Conservation (phyloP, 2,888 invertebrate genomes). For the Thymelicus acteon region DNA sequence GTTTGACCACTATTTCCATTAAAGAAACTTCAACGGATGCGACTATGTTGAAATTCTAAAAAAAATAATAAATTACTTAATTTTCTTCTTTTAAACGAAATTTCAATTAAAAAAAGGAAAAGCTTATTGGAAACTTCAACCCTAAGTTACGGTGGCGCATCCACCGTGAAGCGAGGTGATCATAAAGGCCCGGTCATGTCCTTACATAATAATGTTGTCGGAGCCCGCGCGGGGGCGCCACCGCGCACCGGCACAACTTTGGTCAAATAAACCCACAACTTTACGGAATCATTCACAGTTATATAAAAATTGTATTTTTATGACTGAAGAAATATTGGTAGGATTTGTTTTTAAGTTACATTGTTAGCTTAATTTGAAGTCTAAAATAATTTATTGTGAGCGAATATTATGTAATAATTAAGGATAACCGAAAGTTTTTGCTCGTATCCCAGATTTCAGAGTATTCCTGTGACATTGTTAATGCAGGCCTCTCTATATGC, state of each 20-base stretch:
- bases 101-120: background rate
- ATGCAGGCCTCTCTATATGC: too few relatives aligned
- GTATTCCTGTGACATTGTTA: too few relatives aligned
- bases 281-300: conserved; percentile 2
- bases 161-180: conserved; percentile 82
- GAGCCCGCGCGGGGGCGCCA: conserved; percentile 48
- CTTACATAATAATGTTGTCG: conserved; percentile 84
- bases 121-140: conserved; percentile 49
- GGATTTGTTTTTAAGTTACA: too few relatives aligned
- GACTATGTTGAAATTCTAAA: too few relatives aligned
- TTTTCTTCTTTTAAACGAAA: background rate
- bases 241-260: conserved; percentile 35
- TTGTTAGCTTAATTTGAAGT: too few relatives aligned
- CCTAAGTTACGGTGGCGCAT: conserved; percentile 69
- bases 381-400: too few relatives aligned
- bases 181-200: conserved; percentile 82
- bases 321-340: background rate
- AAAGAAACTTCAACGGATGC: too few relatives aligned
- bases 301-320: conserved; percentile 12
- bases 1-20: too few relatives aligned
- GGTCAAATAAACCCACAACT: conserved; percentile 25
- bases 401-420: too few relatives aligned
- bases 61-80: too few relatives aligned
- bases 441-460: too few relatives aligned
- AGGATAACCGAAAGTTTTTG: too few relatives aligned